These are phyloP conservation scores for Eucriotettix oculatus DNA, from an alignment of 2,888 invertebrate species.

Conservation along the genomic window DNA sequence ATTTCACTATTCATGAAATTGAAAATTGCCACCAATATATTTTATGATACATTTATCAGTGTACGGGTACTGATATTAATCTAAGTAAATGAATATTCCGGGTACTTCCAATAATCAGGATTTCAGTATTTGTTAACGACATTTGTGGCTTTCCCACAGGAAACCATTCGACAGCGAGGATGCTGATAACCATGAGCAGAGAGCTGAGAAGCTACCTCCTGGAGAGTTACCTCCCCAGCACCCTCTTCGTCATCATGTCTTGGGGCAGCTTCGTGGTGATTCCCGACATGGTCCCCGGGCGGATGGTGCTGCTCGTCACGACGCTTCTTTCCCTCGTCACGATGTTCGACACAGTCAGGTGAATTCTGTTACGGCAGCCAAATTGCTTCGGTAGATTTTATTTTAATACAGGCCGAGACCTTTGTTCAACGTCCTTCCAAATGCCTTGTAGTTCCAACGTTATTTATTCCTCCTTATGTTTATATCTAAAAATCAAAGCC, in stretches of 20 bases:
- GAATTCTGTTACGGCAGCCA: neutral
- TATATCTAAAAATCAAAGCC: too few species aligned
- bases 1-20: too few species aligned
- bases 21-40: too few species aligned
- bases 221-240: conserved; percentile 45
- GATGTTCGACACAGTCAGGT: conserved; percentile 50
- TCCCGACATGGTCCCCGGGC: conserved; percentile 45
- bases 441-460: neutral
- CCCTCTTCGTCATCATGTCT: conserved; percentile 45
- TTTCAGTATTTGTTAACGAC: neutral
- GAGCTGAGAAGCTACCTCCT: conserved; percentile 42
- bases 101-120: too few species aligned
- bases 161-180: conserved; percentile 40
- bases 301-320: conserved; percentile 46
- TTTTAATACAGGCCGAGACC: too few species aligned
- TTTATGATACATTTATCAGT: too few species aligned
- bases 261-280: conserved; percentile 51
- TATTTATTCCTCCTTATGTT: too few species aligned
- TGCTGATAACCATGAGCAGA: conserved; percentile 40
- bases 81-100: too few species aligned
- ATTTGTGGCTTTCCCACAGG: conserved; percentile 27
- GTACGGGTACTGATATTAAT: too few species aligned
- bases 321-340: conserved; percentile 44
- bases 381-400: too few species aligned
- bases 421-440: too few species aligned